Conservation (phyloP, 1,140 invertebrate genomes). For the Lepeophtheirus salmonis region DNA sequence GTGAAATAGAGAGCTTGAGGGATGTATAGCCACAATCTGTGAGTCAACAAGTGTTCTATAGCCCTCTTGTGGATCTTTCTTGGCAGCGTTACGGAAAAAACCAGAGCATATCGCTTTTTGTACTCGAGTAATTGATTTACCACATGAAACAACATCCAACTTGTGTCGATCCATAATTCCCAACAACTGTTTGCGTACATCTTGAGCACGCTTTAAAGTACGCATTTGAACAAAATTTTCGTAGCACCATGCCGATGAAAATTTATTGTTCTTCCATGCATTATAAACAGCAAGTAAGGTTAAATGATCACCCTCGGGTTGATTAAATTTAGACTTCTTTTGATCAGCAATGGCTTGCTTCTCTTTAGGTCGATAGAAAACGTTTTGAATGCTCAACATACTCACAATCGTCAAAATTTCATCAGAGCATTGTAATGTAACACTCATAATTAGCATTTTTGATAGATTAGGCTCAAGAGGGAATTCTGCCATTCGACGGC, state of each 20-base stretch:
- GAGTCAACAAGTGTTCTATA: conserved; percentile 92
- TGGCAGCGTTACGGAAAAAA: conserved; percentile 95
- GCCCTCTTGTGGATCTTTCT: conserved; percentile 97
- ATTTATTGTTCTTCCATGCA: conserved; percentile 98
- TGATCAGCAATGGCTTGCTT: conserved; percentile 96
- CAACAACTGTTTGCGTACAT: conserved; percentile 90
- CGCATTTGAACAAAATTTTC: conserved; percentile 98
- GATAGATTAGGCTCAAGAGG: conserved; percentile 95
- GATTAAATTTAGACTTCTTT: conserved; percentile 98
- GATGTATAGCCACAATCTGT: conserved; percentile 97
- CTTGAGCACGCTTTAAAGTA: conserved; percentile 88
- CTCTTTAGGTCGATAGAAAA: conserved; percentile 91
- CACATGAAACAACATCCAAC: conserved; percentile 86
- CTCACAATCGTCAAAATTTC: conserved; percentile 96
- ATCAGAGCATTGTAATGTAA: conserved; percentile 92
- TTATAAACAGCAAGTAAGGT: conserved; percentile 96
- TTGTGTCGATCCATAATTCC: conserved; percentile 98
- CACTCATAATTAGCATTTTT: conserved; percentile 98
- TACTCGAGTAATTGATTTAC: conserved; percentile 79
- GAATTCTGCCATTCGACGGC: conserved; percentile 85
- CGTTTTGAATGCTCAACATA: conserved; percentile 96
- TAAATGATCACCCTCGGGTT: conserved; percentile 92
- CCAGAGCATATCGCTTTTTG: conserved; percentile 98
- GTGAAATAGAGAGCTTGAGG: conserved; percentile 91
- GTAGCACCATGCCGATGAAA: conserved; percentile 91